Evolutionary conservation across 2,113 vertebrate genomes (phyloP).

Genomic region (Pollachius pollachius): DNA sequence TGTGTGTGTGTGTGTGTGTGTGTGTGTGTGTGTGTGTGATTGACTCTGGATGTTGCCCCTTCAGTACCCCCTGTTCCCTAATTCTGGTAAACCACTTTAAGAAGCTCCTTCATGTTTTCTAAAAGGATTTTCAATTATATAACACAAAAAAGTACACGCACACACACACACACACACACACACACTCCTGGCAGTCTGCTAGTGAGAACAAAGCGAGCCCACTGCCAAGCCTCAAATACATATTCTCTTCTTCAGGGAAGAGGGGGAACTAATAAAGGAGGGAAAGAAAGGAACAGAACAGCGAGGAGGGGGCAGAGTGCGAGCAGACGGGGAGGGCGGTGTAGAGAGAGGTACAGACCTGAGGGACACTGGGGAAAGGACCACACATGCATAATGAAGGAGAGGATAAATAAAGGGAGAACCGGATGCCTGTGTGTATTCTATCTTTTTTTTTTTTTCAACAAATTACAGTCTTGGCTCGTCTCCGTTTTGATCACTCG

Average conservation of each 20-base stretch:
- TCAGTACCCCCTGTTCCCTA: no score
- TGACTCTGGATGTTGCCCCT: background rate
- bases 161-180: constrained; percentile 3
- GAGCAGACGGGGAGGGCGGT: no score
- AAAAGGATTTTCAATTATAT: constrained; percentile 25
- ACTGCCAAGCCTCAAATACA: constrained; percentile 5
- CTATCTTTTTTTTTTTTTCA: background rate
- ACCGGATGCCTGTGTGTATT: background rate
- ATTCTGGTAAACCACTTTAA: background rate
- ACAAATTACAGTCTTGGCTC: constrained; percentile 60
- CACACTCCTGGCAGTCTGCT: background rate
- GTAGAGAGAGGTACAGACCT: no score
- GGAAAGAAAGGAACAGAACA: no score
- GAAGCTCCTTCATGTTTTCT: constrained; percentile 19
- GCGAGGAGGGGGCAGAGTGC: no score
- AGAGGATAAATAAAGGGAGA: constrained; percentile 7
- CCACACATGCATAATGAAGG: background rate
- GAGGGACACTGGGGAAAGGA: background rate
- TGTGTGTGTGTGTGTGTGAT: no score
- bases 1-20: no score
- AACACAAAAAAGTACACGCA: background rate
- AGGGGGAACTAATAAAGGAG: background rate
- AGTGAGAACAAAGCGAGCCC: constrained; percentile 10
- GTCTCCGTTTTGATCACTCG: constrained; percentile 58
- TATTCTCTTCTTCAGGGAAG: background rate